phyloP scores from a whole-genome alignment of 2,797 vertebrate species.

The Bovichtus diacanthus region DNA sequence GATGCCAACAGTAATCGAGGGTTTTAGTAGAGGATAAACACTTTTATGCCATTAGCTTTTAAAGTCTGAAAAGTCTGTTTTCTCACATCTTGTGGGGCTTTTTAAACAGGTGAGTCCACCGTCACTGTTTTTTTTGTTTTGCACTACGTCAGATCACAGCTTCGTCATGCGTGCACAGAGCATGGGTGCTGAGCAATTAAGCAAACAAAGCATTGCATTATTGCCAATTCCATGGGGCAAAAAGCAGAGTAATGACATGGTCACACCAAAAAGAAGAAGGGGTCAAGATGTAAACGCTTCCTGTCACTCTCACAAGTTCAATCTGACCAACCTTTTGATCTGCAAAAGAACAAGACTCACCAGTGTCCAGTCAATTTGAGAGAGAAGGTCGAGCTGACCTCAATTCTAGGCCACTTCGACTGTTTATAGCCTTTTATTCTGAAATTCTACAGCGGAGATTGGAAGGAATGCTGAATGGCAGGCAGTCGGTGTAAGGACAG shows the following conservation, averaged over 20 bases:
- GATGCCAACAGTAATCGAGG: neutral
- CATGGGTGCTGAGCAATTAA: neutral
- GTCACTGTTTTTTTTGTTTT: neutral
- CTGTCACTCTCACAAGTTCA: constrained; percentile 1
- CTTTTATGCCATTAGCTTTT: neutral
- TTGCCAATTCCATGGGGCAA: neutral
- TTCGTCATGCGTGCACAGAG: neutral
- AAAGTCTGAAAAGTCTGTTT: neutral
- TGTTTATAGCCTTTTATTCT: constrained; percentile 16
- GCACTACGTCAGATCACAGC: neutral
- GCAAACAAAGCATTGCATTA: constrained; percentile 2
- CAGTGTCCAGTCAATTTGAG: constrained; percentile 3
- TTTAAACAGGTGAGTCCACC: neutral
- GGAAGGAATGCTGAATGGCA: constrained; percentile 8
- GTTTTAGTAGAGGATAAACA: neutral
- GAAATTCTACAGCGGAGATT: neutral
- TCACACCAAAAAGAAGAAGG: constrained; percentile 2
- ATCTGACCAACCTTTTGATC: constrained; percentile 26
- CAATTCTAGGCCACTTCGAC: constrained; percentile 6
- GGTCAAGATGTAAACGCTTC: constrained; percentile 10
- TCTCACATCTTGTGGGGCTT: neutral
- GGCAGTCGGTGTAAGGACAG: neutral
- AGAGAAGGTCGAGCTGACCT: neutral
- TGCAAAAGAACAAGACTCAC: constrained; percentile 23
- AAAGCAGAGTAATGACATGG: neutral